Conservation (phyloP, 2,888 invertebrate genomes). For the Lasioglossum oenotherae region DNA sequence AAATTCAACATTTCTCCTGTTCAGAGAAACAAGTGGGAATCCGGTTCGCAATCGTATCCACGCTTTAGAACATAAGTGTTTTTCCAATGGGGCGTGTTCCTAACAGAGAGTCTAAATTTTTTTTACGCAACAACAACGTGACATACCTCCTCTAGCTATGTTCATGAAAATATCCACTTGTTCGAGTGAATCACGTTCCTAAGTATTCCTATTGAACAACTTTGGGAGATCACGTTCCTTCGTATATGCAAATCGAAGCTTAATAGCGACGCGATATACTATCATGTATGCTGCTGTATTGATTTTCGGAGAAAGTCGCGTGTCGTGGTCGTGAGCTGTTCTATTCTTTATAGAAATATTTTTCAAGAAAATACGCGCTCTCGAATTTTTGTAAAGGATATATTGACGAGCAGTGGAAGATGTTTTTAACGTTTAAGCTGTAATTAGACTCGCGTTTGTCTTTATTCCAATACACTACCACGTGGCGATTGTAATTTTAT, state of each 20-base stretch:
- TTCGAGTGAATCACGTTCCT: conserved; percentile 63
- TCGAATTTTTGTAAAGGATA: conserved; percentile 45
- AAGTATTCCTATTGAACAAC: conserved; percentile 41
- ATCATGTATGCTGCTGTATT: conserved; percentile 62
- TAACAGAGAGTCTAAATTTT: conserved; percentile 71
- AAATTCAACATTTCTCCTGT: conserved; percentile 26
- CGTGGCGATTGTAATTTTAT: background rate
- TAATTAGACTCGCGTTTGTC: conserved; percentile 51
- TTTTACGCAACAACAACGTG: conserved; percentile 56
- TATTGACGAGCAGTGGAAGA: conserved; percentile 21
- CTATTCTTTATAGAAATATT: conserved; percentile 47
- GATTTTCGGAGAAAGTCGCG: conserved; percentile 24
- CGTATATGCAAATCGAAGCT: conserved; percentile 51
- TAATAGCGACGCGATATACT: conserved; percentile 34
- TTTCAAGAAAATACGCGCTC: conserved; percentile 33
- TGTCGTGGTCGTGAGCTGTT: conserved; percentile 17
- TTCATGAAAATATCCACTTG: conserved; percentile 53
- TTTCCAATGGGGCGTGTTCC: conserved; percentile 69
- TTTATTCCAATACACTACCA: background rate
- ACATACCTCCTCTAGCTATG: conserved; percentile 50
- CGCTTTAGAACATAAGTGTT: conserved; percentile 63
- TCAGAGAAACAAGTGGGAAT: conserved; percentile 41
- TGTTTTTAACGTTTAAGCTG: conserved; percentile 53
- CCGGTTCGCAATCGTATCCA: conserved; percentile 48
- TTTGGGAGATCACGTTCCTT: conserved; percentile 65